Conservation (phyloP, 1,140 invertebrate genomes). For the Arion vulgaris region DNA sequence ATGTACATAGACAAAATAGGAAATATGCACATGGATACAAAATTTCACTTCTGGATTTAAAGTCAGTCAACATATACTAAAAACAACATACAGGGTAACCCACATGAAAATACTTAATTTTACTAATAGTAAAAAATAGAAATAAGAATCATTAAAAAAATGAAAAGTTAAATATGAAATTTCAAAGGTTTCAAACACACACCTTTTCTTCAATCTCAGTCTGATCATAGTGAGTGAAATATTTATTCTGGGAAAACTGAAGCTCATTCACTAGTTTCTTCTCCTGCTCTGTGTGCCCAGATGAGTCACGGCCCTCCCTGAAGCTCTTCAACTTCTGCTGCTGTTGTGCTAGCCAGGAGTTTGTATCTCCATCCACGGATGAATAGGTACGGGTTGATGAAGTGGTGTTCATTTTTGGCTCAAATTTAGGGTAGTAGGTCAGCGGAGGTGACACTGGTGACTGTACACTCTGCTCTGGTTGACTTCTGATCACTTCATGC, state of each 20-base stretch:
- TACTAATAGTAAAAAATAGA: too few relatives aligned
- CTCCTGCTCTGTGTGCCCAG: conserved; percentile 59
- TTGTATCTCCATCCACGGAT: conserved; percentile 49
- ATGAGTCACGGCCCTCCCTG: conserved; percentile 58
- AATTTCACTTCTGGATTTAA: too few relatives aligned
- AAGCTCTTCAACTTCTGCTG: conserved; percentile 69
- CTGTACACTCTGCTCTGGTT: conserved; percentile 37
- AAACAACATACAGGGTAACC: too few relatives aligned
- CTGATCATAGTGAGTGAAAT: conserved; percentile 60
- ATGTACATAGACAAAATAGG: too few relatives aligned
- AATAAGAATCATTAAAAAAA: too few relatives aligned
- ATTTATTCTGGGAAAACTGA: conserved; percentile 65
- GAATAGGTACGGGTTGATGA: conserved; percentile 43
- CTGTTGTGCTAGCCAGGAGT: conserved; percentile 72
- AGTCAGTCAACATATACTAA: too few relatives aligned
- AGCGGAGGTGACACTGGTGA: conserved; percentile 45
- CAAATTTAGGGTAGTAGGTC: conserved; percentile 65
- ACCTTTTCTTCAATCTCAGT: conserved; percentile 58
- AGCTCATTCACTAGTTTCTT: conserved; percentile 70
- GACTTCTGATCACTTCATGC: conserved; percentile 43
- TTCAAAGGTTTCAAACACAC: too few relatives aligned
- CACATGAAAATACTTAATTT: too few relatives aligned
- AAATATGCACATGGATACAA: too few relatives aligned
- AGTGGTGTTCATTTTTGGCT: conserved; percentile 33
- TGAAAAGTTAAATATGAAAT: too few relatives aligned